Conservation (phyloP, 1,140 invertebrate species). For the Drosophila nigrodunni region DNA sequence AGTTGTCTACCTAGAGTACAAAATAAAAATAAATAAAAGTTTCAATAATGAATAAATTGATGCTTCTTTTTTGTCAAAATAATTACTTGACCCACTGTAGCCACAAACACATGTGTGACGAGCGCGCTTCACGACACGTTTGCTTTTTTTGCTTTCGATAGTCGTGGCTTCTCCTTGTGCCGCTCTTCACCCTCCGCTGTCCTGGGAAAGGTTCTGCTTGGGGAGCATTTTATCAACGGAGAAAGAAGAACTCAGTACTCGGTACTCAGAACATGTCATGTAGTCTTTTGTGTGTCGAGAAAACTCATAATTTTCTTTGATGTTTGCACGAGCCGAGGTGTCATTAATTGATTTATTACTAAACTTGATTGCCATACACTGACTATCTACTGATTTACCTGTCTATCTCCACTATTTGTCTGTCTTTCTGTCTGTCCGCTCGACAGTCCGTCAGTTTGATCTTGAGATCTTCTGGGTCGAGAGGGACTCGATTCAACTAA, state of each 20-base stretch:
- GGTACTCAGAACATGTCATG: slow-evolving; percentile 37
- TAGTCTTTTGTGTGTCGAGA: slow-evolving; percentile 49
- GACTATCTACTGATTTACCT: slow-evolving; percentile 13
- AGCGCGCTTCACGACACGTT: slow-evolving; percentile 46
- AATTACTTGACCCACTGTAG: background rate
- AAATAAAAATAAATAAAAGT: too few species aligned
- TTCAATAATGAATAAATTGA: too few species aligned
- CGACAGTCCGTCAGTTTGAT: slow-evolving; percentile 14
- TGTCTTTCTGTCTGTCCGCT: background rate
- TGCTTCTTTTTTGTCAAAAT: background rate
- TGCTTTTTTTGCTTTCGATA: slow-evolving; percentile 24
- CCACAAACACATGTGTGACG: background rate
- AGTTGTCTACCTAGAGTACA: too few species aligned
- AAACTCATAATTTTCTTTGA: slow-evolving; percentile 76
- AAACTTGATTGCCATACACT: slow-evolving; percentile 46
- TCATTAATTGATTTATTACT: slow-evolving; percentile 77
- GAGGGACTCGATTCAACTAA: slow-evolving; percentile 36
- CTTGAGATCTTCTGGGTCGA: slow-evolving; percentile 15
- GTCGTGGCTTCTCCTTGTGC: slow-evolving; percentile 8
- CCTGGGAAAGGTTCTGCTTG: background rate
- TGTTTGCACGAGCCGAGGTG: slow-evolving; percentile 65
- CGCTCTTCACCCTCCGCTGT: background rate
- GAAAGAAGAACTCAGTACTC: background rate
- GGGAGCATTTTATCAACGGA: slow-evolving; percentile 49
- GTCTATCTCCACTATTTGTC: background rate